Conservation (phyloP, 1,140 invertebrate genomes). For the Euborellia annulipes region DNA sequence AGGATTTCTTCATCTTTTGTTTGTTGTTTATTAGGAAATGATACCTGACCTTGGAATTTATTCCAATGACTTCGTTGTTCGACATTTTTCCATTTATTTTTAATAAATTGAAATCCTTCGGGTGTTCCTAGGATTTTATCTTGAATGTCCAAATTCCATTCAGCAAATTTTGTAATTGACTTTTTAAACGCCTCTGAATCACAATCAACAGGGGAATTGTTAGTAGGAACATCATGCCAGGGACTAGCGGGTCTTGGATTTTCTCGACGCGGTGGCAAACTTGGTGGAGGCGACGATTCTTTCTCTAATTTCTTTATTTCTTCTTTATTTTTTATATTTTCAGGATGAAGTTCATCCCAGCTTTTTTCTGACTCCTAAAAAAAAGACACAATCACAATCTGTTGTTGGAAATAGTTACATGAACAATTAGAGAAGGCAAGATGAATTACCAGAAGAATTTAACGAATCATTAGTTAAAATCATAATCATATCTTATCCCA, state of each 20-base stretch:
- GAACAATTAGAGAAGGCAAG: no score
- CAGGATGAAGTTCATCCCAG: no score
- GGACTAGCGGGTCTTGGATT: slow-evolving; percentile 5
- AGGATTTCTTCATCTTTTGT: background rate
- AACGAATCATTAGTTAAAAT: no score
- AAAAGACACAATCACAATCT: no score
- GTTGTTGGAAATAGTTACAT: no score
- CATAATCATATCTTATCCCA: no score
- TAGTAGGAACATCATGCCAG: slow-evolving; percentile 16
- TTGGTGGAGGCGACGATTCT: background rate
- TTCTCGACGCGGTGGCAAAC: background rate
- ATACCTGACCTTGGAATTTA: background rate
- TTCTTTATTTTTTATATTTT: no score
- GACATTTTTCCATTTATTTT: slow-evolving; percentile 4
- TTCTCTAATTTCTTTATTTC: no score
- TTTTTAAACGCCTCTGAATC: no score
- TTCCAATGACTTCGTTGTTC: background rate
- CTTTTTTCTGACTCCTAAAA: no score
- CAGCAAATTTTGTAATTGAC: no score
- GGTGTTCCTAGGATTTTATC: background rate
- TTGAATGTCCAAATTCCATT: background rate
- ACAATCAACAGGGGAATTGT: slow-evolving; percentile 10
- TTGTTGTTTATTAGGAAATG: background rate
- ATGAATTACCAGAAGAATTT: no score
- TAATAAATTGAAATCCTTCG: background rate